Evolutionary conservation across 2,113 vertebrate genomes (phyloP), one percentile per base, ranked within the genome.

Genomic region (Clupea harengus): DNA sequence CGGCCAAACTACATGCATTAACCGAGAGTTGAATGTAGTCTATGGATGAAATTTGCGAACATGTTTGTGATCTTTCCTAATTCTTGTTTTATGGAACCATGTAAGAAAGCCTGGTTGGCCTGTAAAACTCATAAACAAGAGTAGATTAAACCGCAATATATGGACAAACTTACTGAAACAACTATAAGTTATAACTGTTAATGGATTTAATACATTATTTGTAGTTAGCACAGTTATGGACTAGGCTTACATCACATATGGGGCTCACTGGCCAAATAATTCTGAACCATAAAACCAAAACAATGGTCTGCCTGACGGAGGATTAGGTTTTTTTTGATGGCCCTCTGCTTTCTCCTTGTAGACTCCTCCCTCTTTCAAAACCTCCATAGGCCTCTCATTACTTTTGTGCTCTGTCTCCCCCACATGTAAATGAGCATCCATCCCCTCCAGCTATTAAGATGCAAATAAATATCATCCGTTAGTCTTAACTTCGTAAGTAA

Each of bases 371-470:
- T 25, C 72, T 47, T 45, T n/a, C 28, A 47, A 82, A 83, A 83
- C 60, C 83, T 78, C 83, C 54, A 52, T 78, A 83, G 83, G 83
- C 86, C 82, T 81, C 82, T 85, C 86, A 87, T 87, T 84, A 87
- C 86, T 87, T 85, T 87, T 86, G 87, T 88, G 87, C 85, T 86
- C 85, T 78, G 80, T 84, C 52, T 89, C 85, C 87, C 83, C 89
- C 89, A 86, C 89, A 86, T 87, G 25, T 86, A 86, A 85, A 89
- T 89, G 17, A 88, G 85, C 87, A 83, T 78, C 81, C 67, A 86
- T 81, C 87, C 47, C 89, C 89, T 84, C 83, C 49, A 83, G 80
- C 87, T 82, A 89, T 86, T 86, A 88, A 86, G 82, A 89, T 88
- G 89, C 85, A 85, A 88, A 89, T 88, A 85, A 85, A 85, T 83